phyloP scores from a whole-genome alignment of 2,797 vertebrate species.

The Microhierax caerulescens region DNA sequence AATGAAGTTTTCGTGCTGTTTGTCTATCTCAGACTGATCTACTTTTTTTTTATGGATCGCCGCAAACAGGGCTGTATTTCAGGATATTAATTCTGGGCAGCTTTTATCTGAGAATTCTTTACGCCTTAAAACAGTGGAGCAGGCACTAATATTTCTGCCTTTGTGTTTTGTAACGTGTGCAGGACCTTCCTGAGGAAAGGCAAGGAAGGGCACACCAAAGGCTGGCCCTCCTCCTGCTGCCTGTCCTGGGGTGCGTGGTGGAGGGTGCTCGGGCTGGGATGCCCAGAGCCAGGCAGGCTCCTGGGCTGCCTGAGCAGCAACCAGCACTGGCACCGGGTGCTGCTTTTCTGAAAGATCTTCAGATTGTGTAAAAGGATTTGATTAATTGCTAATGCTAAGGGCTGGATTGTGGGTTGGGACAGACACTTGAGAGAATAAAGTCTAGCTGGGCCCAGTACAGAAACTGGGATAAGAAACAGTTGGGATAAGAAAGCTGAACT shows the following conservation, averaged over 20 bases:
- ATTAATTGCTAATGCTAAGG: neutral
- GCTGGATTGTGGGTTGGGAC: neutral
- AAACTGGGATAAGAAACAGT: neutral
- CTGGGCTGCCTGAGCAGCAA: neutral
- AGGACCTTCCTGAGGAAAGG: neutral
- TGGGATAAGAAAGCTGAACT: neutral
- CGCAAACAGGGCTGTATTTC: neutral
- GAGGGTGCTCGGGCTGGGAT: fast-evolving
- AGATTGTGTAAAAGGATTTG: neutral
- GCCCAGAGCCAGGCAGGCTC: neutral
- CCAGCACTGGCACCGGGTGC: fast-evolving
- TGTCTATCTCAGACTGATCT: neutral
- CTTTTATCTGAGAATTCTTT: neutral
- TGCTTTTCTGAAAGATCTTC: neutral
- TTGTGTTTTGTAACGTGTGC: neutral
- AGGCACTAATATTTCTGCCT: neutral
- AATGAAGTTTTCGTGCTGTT: neutral
- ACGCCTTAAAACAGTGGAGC: neutral
- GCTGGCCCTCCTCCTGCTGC: neutral
- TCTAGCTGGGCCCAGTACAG: fast-evolving
- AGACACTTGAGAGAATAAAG: neutral
- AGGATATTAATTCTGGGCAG: neutral
- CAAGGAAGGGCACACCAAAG: too few relatives aligned
- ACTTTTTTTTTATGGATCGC: neutral
- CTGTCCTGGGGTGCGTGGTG: fast-evolving